Percentiles rank a stretch among this genome's conserved stretches.
These are phyloP conservation scores for Emys orbicularis DNA, from an alignment of 2,797 vertebrate species.

Conservation along the genomic window DNA sequence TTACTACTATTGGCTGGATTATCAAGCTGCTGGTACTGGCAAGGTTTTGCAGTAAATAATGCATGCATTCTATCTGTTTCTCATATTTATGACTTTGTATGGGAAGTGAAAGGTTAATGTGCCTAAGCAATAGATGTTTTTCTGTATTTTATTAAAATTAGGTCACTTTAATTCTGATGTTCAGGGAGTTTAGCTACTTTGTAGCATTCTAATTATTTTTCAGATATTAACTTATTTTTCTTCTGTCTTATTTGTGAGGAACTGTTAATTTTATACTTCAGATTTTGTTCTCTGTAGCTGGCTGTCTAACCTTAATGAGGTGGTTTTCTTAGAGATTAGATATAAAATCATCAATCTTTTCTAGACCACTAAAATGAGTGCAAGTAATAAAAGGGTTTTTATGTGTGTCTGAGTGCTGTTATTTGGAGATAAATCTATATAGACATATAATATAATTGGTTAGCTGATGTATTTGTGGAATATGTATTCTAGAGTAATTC, in stretches of 20 bases:
- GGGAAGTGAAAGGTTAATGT: background rate
- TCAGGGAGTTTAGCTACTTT: background rate
- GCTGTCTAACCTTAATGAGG: background rate
- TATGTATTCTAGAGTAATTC: background rate
- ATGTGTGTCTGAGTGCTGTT: background rate
- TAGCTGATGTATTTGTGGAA: background rate
- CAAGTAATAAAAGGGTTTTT: background rate
- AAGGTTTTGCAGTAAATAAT: background rate
- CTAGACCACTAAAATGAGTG: background rate
- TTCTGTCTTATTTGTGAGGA: background rate
- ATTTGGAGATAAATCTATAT: background rate
- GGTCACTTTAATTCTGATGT: background rate
- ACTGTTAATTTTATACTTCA: background rate
- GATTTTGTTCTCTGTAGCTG: background rate
- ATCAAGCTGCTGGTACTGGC: background rate
- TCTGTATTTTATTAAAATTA: background rate
- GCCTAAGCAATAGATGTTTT: accelerated
- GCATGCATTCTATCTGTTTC: background rate
- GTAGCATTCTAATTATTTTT: background rate
- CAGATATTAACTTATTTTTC: background rate
- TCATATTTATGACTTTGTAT: background rate
- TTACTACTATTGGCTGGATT: background rate
- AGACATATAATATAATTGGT: background rate
- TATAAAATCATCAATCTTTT: background rate
- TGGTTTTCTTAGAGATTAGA: background rate